Base-by-base conservation (phyloP, 2,797 vertebrate genomes). In the Dromococcyx pavoninus region DNA sequence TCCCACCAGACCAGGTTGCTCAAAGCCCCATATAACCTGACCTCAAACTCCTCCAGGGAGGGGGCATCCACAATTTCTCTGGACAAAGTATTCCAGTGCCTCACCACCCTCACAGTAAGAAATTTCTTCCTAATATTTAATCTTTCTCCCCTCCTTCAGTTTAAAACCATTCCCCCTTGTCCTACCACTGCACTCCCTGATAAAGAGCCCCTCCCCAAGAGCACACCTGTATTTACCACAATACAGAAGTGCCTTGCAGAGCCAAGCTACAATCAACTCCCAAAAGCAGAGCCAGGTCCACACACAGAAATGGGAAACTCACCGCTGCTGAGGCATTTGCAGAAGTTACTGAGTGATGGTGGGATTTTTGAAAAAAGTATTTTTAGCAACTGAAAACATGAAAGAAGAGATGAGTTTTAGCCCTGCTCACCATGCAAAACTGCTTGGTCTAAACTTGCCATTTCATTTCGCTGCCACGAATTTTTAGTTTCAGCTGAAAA, bases 261-360 rank as follows among this genome's bases (percentile, higher is more conserved):
- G 73, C 33, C 61, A 61, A 81, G 32, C 54, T 30, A 46, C 30
- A 28, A 39, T 18, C 0, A 0, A 57, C 13, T 2, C 1, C 48
- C 83, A 58, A 37, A 17, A 33, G 11, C 11, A 9, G 32, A 78
- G 14, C n/a, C 41, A 22, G 54, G 27, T 8, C 27, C 2, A 0
- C 5, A 22, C 54, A 61, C 21, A 58, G 3, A 53, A 85, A 24
- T 6, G 25, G 60, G 41, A 46, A 83, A 82, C 23, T 66, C 30
- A 17, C 22, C 50, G 33, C 5, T 3, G 4, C 51, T 37, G 1
- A 32, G 87, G 33, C 43, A 44, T 48, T 58, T 7, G 4, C 39
- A 17, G 43, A n/a, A 77, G 43, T 67, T n/a, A 72, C 17, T 16
- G 10, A 13, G 8, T 48, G 39, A 64, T 9, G 4, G 50, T 5